Percentiles rank a stretch among this genome's conserved stretches.
Evolutionary conservation across 2,888 invertebrate genomes (phyloP).

Genomic region (Galerucella nymphaeae): DNA sequence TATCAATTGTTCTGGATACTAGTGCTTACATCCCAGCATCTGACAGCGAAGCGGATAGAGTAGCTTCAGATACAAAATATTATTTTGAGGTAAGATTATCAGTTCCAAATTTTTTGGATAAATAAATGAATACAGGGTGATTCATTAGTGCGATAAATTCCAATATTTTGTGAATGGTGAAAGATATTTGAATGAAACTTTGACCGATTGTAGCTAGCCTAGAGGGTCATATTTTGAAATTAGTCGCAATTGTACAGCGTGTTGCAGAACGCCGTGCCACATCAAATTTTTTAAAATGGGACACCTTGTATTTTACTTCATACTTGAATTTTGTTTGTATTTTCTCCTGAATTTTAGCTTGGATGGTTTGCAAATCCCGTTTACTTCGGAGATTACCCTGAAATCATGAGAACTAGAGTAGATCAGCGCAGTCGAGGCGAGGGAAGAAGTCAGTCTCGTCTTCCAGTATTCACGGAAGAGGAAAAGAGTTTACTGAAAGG

Average conservation of each 20-base stretch:
- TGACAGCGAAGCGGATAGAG: constrained; percentile 64
- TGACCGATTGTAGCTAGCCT: no score
- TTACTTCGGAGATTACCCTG: constrained; percentile 75
- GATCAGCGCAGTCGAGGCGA: constrained; percentile 69
- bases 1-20: constrained; percentile 68
- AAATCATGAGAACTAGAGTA: constrained; percentile 71
- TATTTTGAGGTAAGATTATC: constrained; percentile 67
- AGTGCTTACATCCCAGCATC: constrained; percentile 68
- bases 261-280: no score
- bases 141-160: no score
- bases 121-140: no score
- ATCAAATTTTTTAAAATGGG: no score
- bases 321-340: background rate
- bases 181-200: no score
- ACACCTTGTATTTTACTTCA: no score
- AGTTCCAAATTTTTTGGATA: background rate
- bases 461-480: constrained; percentile 71
- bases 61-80: constrained; percentile 67
- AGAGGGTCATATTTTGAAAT: no score
- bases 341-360: constrained; percentile 33
- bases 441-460: constrained; percentile 70
- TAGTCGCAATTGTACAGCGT: no score
- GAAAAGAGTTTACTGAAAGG: constrained; percentile 72
- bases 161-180: no score
- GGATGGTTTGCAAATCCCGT: constrained; percentile 68